Conservation (phyloP, 2,113 vertebrate species). For the Catagonus wagneri region DNA sequence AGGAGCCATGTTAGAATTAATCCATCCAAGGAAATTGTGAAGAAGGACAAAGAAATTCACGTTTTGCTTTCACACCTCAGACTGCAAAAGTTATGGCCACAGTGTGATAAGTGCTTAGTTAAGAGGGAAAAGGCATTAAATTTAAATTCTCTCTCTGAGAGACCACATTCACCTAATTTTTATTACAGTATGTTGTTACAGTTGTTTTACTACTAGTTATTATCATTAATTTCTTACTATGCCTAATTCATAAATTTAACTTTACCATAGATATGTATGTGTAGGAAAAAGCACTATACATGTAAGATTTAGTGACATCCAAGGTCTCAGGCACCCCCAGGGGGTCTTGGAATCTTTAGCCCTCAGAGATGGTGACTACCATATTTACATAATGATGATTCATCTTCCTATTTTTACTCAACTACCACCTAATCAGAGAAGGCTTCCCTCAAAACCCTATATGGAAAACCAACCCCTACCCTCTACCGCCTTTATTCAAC, state of each 20-base stretch:
- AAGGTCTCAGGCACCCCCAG: background rate
- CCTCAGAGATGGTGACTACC: background rate
- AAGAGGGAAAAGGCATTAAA: background rate
- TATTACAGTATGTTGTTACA: background rate
- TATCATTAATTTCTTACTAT: background rate
- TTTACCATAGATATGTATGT: background rate
- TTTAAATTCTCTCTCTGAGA: background rate
- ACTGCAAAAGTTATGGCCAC: background rate
- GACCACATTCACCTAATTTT: background rate
- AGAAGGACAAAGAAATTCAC: background rate
- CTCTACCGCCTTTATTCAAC: background rate
- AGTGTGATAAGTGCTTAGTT: background rate
- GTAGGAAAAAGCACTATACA: background rate
- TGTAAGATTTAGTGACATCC: background rate
- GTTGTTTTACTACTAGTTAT: background rate
- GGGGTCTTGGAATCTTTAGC: background rate
- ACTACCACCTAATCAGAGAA: slow-evolving; percentile 1
- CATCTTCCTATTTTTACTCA: background rate
- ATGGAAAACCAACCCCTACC: background rate
- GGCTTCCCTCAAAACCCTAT: background rate
- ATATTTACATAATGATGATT: background rate
- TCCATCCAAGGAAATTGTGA: background rate
- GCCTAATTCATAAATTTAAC: background rate
- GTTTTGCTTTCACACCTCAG: background rate
- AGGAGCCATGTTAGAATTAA: background rate